Evolutionary conservation across 2,888 invertebrate genomes (phyloP).

Genomic region (Tiphia femorata): DNA sequence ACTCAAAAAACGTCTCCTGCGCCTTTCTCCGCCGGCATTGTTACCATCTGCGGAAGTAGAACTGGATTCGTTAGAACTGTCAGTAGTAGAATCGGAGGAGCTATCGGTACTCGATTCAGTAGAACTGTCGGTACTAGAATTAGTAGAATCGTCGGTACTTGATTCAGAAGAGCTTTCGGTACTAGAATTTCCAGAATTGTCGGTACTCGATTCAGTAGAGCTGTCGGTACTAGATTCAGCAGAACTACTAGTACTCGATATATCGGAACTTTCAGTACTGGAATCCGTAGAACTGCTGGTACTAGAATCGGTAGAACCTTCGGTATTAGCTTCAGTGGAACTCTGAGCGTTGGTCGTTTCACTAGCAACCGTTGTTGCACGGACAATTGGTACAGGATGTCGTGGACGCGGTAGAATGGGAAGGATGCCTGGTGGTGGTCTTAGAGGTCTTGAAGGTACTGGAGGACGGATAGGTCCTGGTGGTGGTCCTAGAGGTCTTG

Average conservation of each 20-base stretch:
- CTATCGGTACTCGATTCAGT: neutral
- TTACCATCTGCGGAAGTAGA: neutral
- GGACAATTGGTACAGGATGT: neutral
- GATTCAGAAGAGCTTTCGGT: constrained; percentile 4
- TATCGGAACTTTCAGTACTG: neutral
- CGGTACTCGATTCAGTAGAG: neutral
- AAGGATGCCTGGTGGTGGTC: neutral
- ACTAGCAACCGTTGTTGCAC: neutral
- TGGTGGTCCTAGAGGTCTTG: neutral
- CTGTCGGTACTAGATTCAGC: neutral
- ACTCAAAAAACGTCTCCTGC: too few species aligned
- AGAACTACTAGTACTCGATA: neutral
- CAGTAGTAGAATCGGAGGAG: neutral
- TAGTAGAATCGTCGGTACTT: constrained; percentile 7
- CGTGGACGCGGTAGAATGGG: neutral
- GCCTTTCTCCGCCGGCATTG: too few species aligned
- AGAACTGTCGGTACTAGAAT: constrained; percentile 1
- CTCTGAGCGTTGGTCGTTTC: neutral
- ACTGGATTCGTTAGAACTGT: neutral
- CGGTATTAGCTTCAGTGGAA: neutral
- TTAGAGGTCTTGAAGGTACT: neutral
- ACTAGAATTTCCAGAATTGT: constrained; percentile 4
- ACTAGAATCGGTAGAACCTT: neutral
- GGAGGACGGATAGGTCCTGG: neutral
- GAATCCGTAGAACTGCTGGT: neutral